Base-by-base conservation (phyloP, 2,113 vertebrate species). In the Pseudopipra pipra region DNA sequence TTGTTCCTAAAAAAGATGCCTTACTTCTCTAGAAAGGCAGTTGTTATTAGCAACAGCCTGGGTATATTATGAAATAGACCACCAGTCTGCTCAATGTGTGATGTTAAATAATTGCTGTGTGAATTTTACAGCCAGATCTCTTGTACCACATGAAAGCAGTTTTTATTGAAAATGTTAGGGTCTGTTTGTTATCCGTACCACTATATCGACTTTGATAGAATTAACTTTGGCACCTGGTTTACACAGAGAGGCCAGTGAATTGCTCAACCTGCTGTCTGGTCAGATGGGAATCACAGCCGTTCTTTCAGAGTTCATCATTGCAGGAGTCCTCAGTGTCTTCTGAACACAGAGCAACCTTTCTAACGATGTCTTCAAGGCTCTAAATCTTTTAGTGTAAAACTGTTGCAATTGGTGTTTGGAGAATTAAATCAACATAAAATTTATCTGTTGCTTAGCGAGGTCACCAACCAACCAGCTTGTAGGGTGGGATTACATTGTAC, bases 141-240 rank as follows among this genome's bases (percentile, higher is more conserved):
- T 66, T 71, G 21, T 35, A 33, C 27, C 58, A 59, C 30, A 20
- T 37, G 35, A 78, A 86, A 85, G 33, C 43, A 66, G 21, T 5
- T 80, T 92, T 93, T 43, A 66, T 22, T 8, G 6, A 71, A 66
- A 76, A 52, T 79, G 68, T 58, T 85, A 86, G n/a, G 46, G 49
- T 22, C 43, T 73, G 20, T 61, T 83, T 61, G 31, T 84, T 70
- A 43, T 88, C 14, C 41, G 7, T 52, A 47, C 30, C 59, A 3
- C 43, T 71, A 0, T 0, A 1, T 39, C 77, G 68, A 19, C 37
- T 86, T 70, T 0, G 0, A 20, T 5, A 59, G 56, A 56, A 81
- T 91, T 56, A 56, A 41, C 23, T 81, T 35, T 58, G 79, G 63
- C 33, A 66, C 31, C 22, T 56, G 65, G 22, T 82, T 85, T 90